These are phyloP conservation scores for Rhynchonema sp. DNA, from an alignment of 2,888 invertebrate genomes.

Conservation along the genomic window DNA sequence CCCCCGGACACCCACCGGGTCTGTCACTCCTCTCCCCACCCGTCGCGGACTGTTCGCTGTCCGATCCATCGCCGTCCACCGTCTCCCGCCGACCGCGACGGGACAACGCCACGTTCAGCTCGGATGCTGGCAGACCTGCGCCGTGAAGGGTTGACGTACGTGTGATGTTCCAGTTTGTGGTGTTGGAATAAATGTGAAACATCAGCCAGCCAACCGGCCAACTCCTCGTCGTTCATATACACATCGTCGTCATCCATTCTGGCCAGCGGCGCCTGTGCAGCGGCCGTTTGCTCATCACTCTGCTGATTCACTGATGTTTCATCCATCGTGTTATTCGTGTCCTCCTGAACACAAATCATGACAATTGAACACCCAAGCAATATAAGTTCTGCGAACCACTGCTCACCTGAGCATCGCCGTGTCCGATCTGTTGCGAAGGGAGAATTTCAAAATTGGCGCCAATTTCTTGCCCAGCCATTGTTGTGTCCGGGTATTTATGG, in stretches of 20 bases:
- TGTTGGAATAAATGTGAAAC: neutral
- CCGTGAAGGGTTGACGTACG: neutral
- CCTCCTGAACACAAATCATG: neutral
- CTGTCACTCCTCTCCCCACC: too few species aligned
- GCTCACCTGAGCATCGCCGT: neutral
- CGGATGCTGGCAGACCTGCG: too few species aligned
- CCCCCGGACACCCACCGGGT: too few species aligned
- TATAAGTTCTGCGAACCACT: neutral
- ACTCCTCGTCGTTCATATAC: neutral
- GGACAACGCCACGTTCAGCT: neutral
- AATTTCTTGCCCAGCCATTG: neutral
- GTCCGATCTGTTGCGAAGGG: neutral
- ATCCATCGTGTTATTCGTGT: too few species aligned
- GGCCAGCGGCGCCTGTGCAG: too few species aligned
- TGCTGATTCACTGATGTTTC: too few species aligned
- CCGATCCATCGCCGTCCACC: neutral
- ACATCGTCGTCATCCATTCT: neutral
- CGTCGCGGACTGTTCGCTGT: neutral
- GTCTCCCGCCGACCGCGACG: neutral
- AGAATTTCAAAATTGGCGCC: too few species aligned
- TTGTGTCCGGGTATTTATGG: neutral
- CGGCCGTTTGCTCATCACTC: too few species aligned
- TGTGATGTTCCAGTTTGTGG: neutral
- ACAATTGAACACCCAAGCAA: neutral
- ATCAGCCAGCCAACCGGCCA: neutral